Evolutionary conservation across 2,888 invertebrate genomes (phyloP).

Genomic region (Eucriotettix oculatus): DNA sequence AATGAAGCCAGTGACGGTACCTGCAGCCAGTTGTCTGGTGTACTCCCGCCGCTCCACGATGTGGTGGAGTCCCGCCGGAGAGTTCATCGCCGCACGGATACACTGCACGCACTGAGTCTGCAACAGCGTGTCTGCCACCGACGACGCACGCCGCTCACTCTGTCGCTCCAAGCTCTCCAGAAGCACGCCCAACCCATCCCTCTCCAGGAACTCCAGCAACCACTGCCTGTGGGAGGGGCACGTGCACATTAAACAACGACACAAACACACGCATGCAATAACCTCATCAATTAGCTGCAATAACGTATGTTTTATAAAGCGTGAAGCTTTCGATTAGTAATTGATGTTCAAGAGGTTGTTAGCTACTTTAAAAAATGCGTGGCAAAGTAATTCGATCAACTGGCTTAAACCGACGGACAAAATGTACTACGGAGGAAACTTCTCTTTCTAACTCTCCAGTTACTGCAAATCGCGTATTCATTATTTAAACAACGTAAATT

Average conservation of each 20-base stretch:
- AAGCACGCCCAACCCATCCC: slow-evolving; percentile 26
- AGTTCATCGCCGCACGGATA: slow-evolving; percentile 26
- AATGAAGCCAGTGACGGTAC: slow-evolving; percentile 14
- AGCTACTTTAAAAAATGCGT: too few relatives aligned
- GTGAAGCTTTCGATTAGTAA: too few relatives aligned
- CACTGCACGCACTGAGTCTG: slow-evolving; percentile 28
- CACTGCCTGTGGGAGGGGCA: slow-evolving; percentile 18
- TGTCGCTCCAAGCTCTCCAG: slow-evolving; percentile 25
- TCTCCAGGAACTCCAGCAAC: slow-evolving; percentile 26
- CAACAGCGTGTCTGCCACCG: slow-evolving; percentile 24
- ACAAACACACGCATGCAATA: too few relatives aligned
- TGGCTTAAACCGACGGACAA: too few relatives aligned
- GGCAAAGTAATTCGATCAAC: too few relatives aligned
- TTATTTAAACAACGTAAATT: too few relatives aligned
- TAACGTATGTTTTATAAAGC: too few relatives aligned
- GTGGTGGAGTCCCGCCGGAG: slow-evolving; percentile 24
- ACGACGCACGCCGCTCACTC: slow-evolving; percentile 14
- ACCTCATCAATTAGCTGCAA: too few relatives aligned
- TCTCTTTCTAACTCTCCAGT: too few relatives aligned
- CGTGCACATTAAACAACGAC: not conserved
- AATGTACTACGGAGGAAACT: too few relatives aligned
- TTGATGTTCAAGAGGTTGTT: too few relatives aligned
- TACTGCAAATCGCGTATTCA: too few relatives aligned
- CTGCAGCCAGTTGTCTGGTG: slow-evolving; percentile 24
- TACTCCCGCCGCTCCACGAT: slow-evolving; percentile 22